These are phyloP conservation scores for Temnothorax longispinosus DNA, from an alignment of 1,140 invertebrate species.

Conservation along the genomic window DNA sequence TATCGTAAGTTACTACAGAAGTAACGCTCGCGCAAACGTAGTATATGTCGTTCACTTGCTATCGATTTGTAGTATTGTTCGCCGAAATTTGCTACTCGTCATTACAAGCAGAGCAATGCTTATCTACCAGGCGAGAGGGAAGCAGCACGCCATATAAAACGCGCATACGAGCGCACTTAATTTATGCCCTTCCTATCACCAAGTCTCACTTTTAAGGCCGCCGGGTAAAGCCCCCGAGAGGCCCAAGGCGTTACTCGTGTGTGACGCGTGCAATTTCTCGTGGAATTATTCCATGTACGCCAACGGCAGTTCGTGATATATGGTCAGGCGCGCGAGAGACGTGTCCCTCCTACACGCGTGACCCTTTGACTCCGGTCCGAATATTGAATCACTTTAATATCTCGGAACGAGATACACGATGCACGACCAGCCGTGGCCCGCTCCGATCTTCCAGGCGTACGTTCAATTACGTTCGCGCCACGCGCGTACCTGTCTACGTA, in stretches of 20 bases:
- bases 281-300: constrained; percentile 75
- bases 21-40: no score
- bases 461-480: constrained; percentile 28
- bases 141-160: neutral
- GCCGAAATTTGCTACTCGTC: neutral
- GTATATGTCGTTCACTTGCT: neutral
- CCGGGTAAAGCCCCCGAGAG: constrained; percentile 37
- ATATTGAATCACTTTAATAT: constrained; percentile 79
- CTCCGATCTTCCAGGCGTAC: constrained; percentile 44
- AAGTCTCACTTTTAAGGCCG: constrained; percentile 44
- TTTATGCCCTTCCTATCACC: constrained; percentile 60
- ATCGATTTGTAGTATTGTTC: neutral
- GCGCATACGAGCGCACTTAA: neutral
- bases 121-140: neutral
- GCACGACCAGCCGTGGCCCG: constrained; percentile 27
- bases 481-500: constrained; percentile 55
- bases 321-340: constrained; percentile 69
- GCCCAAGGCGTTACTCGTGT: constrained; percentile 64
- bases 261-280: constrained; percentile 71
- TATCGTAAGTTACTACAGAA: no score
- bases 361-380: constrained; percentile 72
- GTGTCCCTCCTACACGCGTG: constrained; percentile 74
- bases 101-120: neutral
- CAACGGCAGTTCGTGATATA: constrained; percentile 75
- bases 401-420: constrained; percentile 68